Base-by-base conservation (phyloP, 30 jellyfish, hydroid and myxozoan genomes). In the Nemopilema nomurai region DNA sequence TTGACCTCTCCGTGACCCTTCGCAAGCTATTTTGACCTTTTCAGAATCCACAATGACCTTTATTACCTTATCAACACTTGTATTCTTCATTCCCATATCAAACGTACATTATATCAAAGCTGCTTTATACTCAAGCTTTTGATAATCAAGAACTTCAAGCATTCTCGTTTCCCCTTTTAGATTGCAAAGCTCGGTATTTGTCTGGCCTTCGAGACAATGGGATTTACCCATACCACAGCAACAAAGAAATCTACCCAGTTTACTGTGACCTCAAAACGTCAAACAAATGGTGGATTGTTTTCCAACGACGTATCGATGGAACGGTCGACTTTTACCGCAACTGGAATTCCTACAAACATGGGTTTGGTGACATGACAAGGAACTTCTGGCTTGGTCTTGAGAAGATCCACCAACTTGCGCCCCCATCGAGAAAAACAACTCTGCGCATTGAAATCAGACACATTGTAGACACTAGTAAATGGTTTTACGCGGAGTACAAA, bases 301-400 rank as follows among this genome's bases (percentile, higher is more conserved):
- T 72, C 8, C 83, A 72, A 41, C 25, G 83, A 72, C 49, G 68
- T 16, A 30, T 41, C 32, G 23, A 22, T 62, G 20, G 18, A 1
- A 7, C 27, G 7, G 20, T 32, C 13, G 69, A 16, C 18, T 33
- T 72, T 28, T 27, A 29, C 27, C 49, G 52, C 1, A 26, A 22
- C 67, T 72, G 83, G 83, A 26, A n/a, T 16, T 70, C 26, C 8
- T 72, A 72, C 31, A 72, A 18, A 26, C 6, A 72, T 28, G 83
- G 83, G 16, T 72, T 72, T 32, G 83, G 83, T 27, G 83, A 72
- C 30, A 19, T 72, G 67, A 1, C 67, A 16, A 62, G 83, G 8
- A 41, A 72, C 69, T 72, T 28, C 69, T 72, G 83, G 83, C 67
- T 72, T 32, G 83, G 83, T 19, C 52, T 72, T 6, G 68, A 72